Conservation (phyloP, 2,888 invertebrate genomes). For the Drosophila multiciliata region DNA sequence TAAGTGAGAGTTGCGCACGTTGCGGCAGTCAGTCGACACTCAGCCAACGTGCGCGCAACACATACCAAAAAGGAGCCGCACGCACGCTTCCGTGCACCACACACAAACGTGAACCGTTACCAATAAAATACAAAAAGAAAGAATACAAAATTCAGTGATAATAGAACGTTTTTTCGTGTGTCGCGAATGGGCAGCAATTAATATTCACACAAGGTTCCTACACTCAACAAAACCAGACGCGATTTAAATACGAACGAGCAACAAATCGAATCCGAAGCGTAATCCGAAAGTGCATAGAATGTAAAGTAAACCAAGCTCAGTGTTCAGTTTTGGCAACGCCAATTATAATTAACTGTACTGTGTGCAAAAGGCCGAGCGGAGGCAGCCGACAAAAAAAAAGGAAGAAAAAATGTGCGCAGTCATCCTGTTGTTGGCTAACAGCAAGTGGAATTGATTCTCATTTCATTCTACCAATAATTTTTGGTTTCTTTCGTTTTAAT, state of each 20-base stretch:
- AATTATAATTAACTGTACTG: constrained; percentile 48
- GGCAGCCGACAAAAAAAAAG: constrained; percentile 29
- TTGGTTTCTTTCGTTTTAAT: constrained; percentile 18
- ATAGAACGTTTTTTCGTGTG: constrained; percentile 39
- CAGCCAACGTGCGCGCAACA: constrained; percentile 71
- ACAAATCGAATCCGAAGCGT: constrained; percentile 24
- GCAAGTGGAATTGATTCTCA: constrained; percentile 73
- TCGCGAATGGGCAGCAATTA: constrained; percentile 46
- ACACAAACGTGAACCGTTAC: constrained; percentile 54
- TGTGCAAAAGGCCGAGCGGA: constrained; percentile 28
- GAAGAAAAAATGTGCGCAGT: constrained; percentile 70
- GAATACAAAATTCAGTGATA: constrained; percentile 40
- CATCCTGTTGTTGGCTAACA: constrained; percentile 42
- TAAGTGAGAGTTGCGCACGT: constrained; percentile 78
- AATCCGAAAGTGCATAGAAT: constrained; percentile 34
- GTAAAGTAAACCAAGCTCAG: constrained; percentile 22
- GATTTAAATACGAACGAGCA: constrained; percentile 13
- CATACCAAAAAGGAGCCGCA: constrained; percentile 33
- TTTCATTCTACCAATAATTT: constrained; percentile 44
- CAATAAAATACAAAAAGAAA: constrained; percentile 9
- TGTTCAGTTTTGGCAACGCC: constrained; percentile 46
- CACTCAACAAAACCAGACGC: constrained; percentile 9
- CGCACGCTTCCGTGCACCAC: constrained; percentile 22
- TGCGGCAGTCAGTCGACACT: constrained; percentile 78
- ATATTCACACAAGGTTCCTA: constrained; percentile 52